These are phyloP conservation scores for Sitodiplosis mosellana DNA, from an alignment of 1,140 invertebrate genomes.

Conservation along the genomic window DNA sequence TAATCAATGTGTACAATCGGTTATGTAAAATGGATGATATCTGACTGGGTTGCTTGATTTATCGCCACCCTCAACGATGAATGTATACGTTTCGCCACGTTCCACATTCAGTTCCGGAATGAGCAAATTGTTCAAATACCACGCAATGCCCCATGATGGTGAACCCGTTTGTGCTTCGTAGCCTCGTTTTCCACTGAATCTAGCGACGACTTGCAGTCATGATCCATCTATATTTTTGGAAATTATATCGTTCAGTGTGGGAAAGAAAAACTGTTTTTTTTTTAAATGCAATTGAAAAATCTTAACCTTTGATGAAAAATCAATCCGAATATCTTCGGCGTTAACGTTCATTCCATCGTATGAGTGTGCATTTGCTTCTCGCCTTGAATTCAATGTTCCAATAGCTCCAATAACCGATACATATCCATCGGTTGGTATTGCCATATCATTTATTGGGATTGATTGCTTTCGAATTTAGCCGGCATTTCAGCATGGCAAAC, in stretches of 20 bases:
- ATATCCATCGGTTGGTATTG: slow-evolving; percentile 42
- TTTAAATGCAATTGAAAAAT: too few species aligned
- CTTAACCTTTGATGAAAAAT: slow-evolving; percentile 39
- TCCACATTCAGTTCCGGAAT: slow-evolving; percentile 82
- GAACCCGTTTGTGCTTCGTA: slow-evolving; percentile 64
- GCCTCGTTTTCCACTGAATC: slow-evolving; percentile 53
- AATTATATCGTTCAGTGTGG: background rate
- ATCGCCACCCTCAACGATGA: slow-evolving; percentile 63
- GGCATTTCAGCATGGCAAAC: too few species aligned
- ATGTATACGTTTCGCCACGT: slow-evolving; percentile 74
- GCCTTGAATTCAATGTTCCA: slow-evolving; percentile 55
- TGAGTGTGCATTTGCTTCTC: slow-evolving; percentile 67
- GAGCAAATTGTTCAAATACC: slow-evolving; percentile 83
- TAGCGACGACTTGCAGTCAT: slow-evolving; percentile 21
- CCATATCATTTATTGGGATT: slow-evolving; percentile 43
- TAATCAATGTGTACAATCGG: too few species aligned
- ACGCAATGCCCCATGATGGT: slow-evolving; percentile 76
- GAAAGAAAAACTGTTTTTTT: too few species aligned
- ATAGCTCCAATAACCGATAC: slow-evolving; percentile 71
- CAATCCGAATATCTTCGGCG: slow-evolving; percentile 50
- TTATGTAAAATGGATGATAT: slow-evolving; percentile 95
- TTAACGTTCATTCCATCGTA: slow-evolving; percentile 46
- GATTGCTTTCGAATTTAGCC: too few species aligned
- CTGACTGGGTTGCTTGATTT: slow-evolving; percentile 69
- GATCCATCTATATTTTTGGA: slow-evolving; percentile 15